phyloP scores from a whole-genome alignment of 92 coral and sea anemone species.

The Porites divaricata region DNA sequence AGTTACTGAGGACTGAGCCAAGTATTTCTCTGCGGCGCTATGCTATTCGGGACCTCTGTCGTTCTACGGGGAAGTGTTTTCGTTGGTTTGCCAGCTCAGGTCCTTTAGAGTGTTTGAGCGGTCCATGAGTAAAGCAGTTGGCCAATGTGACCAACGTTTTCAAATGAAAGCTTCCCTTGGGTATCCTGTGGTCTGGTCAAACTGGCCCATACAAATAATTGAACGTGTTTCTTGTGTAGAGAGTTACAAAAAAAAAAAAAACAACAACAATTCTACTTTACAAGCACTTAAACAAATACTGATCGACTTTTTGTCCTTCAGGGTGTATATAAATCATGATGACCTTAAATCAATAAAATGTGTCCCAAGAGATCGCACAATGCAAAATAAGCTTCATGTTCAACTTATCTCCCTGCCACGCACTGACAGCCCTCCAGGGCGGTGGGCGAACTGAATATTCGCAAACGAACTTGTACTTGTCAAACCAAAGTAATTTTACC shows the following conservation, averaged over 20 bases:
- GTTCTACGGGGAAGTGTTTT: no score
- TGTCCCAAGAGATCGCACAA: background rate
- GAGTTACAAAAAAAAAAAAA: no score
- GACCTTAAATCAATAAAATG: background rate
- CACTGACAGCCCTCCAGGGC: constrained; percentile 7
- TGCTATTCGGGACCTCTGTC: no score
- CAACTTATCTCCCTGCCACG: background rate
- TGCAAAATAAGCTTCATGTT: background rate
- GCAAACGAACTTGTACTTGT: constrained; percentile 29
- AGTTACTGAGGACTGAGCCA: no score
- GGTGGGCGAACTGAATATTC: background rate
- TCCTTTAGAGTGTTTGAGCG: no score
- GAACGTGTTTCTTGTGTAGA: no score
- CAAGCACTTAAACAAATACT: background rate
- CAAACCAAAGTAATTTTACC: background rate
- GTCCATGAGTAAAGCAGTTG: no score
- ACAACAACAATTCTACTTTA: no score
- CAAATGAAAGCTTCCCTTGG: background rate
- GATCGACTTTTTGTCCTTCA: background rate
- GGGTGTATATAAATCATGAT: constrained; percentile 6
- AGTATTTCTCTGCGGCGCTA: no score
- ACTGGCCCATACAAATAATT: background rate
- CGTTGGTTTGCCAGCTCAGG: no score
- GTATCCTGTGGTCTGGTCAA: background rate
- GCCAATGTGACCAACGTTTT: no score